Conservation (phyloP, 1,140 invertebrate species). For the Mesaphorura yosii region DNA sequence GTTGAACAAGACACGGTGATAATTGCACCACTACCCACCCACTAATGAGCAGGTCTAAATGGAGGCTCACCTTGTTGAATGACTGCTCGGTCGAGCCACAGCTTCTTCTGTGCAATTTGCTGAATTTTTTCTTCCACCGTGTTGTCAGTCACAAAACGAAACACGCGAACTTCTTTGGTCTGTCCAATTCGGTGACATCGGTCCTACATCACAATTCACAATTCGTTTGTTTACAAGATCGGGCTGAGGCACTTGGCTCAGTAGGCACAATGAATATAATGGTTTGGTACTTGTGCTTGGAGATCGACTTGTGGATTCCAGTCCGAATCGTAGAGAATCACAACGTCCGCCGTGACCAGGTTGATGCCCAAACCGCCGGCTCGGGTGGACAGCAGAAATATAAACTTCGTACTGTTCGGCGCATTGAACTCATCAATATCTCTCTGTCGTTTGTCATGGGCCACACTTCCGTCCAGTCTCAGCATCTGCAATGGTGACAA, state of each 20-base stretch:
- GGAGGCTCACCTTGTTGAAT: not conserved
- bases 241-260: too few relatives aligned
- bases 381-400: slow-evolving; percentile 97
- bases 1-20: too few relatives aligned
- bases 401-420: slow-evolving; percentile 80
- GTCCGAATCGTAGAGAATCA: slow-evolving; percentile 96
- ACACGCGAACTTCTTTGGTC: slow-evolving; percentile 84
- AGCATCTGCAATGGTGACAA: too few relatives aligned
- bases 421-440: slow-evolving; percentile 94
- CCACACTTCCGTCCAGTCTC: slow-evolving; percentile 92
- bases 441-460: slow-evolving; percentile 89
- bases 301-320: slow-evolving; percentile 99
- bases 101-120: slow-evolving; percentile 92
- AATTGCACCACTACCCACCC: too few relatives aligned
- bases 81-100: slow-evolving; percentile 57
- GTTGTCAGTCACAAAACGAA: slow-evolving; percentile 93
- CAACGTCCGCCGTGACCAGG: slow-evolving; percentile 94
- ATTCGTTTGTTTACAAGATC: not conserved
- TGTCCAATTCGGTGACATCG: slow-evolving; percentile 98
- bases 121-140: slow-evolving; percentile 99
- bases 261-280: not conserved
- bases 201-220: slow-evolving; percentile 43
- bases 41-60: too few relatives aligned
- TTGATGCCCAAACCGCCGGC: slow-evolving; percentile 98
- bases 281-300: slow-evolving; percentile 56